Evolutionary conservation across 2,113 vertebrate genomes (phyloP), one percentile per base, ranked within the genome.

Genomic region (Anoplopoma fimbria): DNA sequence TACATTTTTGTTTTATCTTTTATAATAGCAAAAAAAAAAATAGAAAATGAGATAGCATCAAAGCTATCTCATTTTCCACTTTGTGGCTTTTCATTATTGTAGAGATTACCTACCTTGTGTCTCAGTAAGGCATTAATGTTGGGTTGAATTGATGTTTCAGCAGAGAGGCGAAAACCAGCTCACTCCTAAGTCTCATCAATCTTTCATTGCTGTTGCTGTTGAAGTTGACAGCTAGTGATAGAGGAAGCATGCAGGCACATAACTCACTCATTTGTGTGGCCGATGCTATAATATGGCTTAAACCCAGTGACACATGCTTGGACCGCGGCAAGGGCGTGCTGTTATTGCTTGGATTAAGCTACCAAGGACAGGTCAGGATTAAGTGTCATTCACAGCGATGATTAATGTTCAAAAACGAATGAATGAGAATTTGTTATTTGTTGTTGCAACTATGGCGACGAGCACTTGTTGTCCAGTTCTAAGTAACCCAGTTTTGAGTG

Each of bases 231-330:
- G 76, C 65, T 15, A 9, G 71, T 15, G 79, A 73, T 55, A 36
- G 40, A 82, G 69, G 78, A 79, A 73, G 75, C 68, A 60, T 89
- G 82, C 70, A 29, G 68, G 75, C 47, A 47, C 82, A 90, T 75
- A 92, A 83, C 36, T 75, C 61, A 34, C 27, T 77, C 29, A 67
- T 86, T 76, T 77, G 34, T 45, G 29, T 25, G 58, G 64, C 71
- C 8, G 0, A 6, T 58, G 69, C 23, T 64, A 61, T 53, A 77
- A 72, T 27, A 27, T 21, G 51, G 19, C n/a, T 75, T 74, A 75
- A 85, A 77, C 51, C 71, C 31, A 1, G 9, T 19, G 65, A 87
- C 33, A 12, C 68, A 69, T 67, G 60, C 49, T 45, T 8, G 61
- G 36, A 38, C 36, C 0, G 14, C 19, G 60, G 33, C 57, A 33